Conservation (phyloP, 1,140 invertebrate species). For the Ips typographus region DNA sequence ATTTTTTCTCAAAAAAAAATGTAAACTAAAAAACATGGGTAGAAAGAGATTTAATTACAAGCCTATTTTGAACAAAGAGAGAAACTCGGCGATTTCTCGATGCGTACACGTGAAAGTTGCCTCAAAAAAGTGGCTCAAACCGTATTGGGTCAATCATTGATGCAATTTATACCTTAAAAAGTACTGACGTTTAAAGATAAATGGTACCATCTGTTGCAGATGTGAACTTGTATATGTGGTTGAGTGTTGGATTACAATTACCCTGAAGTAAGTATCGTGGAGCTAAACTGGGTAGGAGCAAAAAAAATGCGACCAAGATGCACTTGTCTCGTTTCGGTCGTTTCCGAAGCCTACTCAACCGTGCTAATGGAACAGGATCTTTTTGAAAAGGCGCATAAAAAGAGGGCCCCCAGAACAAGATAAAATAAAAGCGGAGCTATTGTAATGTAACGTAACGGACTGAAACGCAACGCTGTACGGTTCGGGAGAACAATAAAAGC, state of each 20-base stretch:
- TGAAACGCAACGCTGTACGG: conserved; percentile 13
- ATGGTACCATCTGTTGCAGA: background rate
- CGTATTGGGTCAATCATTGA: background rate
- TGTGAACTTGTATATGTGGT: background rate
- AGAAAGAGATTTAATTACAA: background rate
- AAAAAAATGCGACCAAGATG: background rate
- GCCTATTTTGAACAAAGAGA: background rate
- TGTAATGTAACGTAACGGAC: conserved; percentile 25
- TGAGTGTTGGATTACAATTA: background rate
- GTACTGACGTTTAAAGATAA: background rate
- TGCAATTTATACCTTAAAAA: background rate
- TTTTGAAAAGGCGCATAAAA: conserved; percentile 4
- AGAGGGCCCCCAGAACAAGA: conserved; percentile 10
- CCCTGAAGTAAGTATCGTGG: background rate
- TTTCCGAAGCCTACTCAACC: conserved; percentile 3
- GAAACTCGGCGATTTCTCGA: conserved; percentile 6
- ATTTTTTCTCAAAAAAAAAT: background rate
- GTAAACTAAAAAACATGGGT: background rate
- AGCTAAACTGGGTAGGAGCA: background rate
- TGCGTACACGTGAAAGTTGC: background rate
- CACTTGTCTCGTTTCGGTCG: conserved; percentile 12
- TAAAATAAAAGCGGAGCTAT: conserved; percentile 21
- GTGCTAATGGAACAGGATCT: conserved; percentile 6
- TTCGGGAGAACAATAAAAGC: conserved; percentile 31
- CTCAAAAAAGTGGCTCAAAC: background rate